These are phyloP conservation scores for Epinephelus cyanopodus DNA, from an alignment of 2,113 vertebrate species.

Conservation along the genomic window DNA sequence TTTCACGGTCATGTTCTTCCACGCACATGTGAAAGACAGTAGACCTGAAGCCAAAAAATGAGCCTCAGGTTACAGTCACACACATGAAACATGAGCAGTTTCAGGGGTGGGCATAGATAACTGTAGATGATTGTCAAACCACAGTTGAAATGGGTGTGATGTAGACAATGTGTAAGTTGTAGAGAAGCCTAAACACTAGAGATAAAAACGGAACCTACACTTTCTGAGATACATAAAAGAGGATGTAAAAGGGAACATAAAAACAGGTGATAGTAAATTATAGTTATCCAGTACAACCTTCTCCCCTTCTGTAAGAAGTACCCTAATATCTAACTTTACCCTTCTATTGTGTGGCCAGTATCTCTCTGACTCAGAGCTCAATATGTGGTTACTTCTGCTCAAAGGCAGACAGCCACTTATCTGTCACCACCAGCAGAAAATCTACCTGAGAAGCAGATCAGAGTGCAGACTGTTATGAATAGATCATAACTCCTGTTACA, in stretches of 20 bases:
- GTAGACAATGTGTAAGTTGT: background rate
- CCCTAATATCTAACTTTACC: background rate
- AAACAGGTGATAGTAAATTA: background rate
- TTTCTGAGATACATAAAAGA: background rate
- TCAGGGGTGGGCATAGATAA: background rate
- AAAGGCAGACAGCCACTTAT: slow-evolving; percentile 39
- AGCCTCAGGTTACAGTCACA: background rate
- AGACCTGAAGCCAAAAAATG: background rate
- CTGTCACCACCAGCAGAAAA: slow-evolving; percentile 43
- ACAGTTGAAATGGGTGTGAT: background rate
- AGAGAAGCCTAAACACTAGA: background rate
- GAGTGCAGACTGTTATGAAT: slow-evolving; percentile 38
- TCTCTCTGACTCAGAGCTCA: background rate
- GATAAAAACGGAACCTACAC: background rate
- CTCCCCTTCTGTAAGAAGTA: background rate
- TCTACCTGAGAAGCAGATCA: slow-evolving; percentile 44
- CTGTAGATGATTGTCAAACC: background rate
- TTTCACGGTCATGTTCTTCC: background rate
- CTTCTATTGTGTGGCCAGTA: background rate
- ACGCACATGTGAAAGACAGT: background rate
- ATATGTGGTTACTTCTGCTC: slow-evolving; percentile 18
- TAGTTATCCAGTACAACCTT: background rate
- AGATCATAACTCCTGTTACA: slow-evolving; percentile 55
- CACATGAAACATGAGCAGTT: background rate
- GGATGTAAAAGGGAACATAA: background rate